phyloP scores from a whole-genome alignment of 2,113 vertebrate genomes.

The Tiliqua scincoides region DNA sequence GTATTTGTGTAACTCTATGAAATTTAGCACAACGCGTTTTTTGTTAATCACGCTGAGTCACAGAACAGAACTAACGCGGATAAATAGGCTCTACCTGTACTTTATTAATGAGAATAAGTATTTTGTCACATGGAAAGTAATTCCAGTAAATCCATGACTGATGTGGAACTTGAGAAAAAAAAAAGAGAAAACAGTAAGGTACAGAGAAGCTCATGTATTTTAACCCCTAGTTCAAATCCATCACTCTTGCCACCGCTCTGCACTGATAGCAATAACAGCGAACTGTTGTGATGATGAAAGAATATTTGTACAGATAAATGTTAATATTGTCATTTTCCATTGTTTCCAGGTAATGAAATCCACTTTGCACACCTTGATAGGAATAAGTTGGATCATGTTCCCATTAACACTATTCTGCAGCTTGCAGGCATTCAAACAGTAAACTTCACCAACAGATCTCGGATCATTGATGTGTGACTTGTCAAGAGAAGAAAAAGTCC shows the following conservation, averaged over 20 bases:
- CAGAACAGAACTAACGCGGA: no score
- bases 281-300: neutral
- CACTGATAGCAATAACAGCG: neutral
- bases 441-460: conserved; percentile 79
- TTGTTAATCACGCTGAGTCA: no score
- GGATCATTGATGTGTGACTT: conserved; percentile 84
- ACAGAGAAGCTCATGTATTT: no score
- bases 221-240: neutral
- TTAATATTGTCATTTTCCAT: conserved; percentile 38
- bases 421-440: conserved; percentile 85
- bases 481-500: neutral
- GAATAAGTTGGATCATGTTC: conserved; percentile 90
- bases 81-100: no score
- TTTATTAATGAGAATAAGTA: neutral
- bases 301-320: neutral
- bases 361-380: conserved; percentile 88
- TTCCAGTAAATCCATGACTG: neutral
- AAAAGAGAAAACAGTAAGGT: no score
- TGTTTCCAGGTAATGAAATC: conserved; percentile 82
- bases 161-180: neutral
- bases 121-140: neutral
- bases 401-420: conserved; percentile 88
- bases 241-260: neutral
- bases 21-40: no score
- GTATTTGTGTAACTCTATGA: no score